A percentile compares a stretch with the other conserved stretches of the same genome.
Evolutionary conservation across 2,888 invertebrate species (phyloP).

Genomic region (Dastarcus helophoroides): DNA sequence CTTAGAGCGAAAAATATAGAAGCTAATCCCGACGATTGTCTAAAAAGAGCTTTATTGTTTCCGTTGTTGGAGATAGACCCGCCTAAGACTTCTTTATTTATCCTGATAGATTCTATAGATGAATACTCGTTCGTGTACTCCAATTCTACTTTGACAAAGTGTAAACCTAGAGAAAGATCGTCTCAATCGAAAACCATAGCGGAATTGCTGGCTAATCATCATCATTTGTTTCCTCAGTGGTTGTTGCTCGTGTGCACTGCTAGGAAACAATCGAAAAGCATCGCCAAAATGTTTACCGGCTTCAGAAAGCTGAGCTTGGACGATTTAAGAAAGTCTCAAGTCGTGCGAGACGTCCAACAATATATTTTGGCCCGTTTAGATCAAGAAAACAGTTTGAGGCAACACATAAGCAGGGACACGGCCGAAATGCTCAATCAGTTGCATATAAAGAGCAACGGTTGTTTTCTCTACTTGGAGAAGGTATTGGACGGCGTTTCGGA

Average conservation of each 20-base stretch:
- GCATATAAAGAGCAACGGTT: constrained; percentile 92
- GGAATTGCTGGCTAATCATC: constrained; percentile 76
- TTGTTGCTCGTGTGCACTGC: constrained; percentile 81
- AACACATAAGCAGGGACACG: constrained; percentile 81
- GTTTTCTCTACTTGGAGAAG: constrained; percentile 76
- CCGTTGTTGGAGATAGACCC: constrained; percentile 79
- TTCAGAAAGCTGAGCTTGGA: constrained; percentile 88
- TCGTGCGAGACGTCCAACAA: constrained; percentile 89
- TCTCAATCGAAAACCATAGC: constrained; percentile 57
- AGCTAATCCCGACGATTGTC: constrained; percentile 81
- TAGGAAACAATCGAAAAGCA: constrained; percentile 71
- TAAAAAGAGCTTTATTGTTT: constrained; percentile 77
- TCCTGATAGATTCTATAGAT: constrained; percentile 88
- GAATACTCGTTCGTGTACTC: constrained; percentile 55
- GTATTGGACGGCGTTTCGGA: constrained; percentile 86
- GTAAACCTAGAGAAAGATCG: constrained; percentile 37
- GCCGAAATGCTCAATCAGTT: constrained; percentile 92
- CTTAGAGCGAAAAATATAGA: constrained; percentile 72
- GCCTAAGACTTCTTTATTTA: constrained; percentile 72
- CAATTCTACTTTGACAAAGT: constrained; percentile 44
- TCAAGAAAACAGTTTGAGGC: constrained; percentile 75
- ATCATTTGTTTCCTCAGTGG: constrained; percentile 89
- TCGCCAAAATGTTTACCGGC: constrained; percentile 68
- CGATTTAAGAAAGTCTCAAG: constrained; percentile 78
- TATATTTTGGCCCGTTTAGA: constrained; percentile 86